Evolutionary conservation across 2,797 vertebrate species (phyloP).

Genomic region (Remorina albescens): DNA sequence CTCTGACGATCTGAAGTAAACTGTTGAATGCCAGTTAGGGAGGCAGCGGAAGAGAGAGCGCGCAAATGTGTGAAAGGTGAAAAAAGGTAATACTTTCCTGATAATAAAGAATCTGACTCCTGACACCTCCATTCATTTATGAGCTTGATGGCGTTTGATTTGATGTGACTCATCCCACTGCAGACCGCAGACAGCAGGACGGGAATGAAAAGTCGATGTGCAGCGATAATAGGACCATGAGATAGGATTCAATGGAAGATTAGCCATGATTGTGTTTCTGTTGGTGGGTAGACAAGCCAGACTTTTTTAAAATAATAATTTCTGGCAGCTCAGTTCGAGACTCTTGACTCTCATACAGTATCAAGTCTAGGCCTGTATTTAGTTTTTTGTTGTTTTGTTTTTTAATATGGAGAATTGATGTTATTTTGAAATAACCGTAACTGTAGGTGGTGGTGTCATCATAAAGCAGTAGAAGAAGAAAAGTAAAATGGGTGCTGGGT

Average conservation of each 20-base stretch:
- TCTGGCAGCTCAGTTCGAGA: constrained; percentile 7
- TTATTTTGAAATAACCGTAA: constrained; percentile 34
- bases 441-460: constrained; percentile 19
- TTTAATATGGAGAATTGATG: constrained; percentile 36
- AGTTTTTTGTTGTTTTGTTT: not conserved
- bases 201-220: constrained; percentile 61
- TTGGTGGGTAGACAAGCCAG: constrained; percentile 41
- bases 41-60: constrained; percentile 12
- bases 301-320: constrained; percentile 32
- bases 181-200: constrained; percentile 50
- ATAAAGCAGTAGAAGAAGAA: constrained; percentile 27
- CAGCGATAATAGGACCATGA: constrained; percentile 28
- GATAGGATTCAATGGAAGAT: constrained; percentile 50
- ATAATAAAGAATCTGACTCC: constrained; percentile 69
- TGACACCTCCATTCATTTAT: constrained; percentile 69
- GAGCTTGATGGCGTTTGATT: constrained; percentile 67
- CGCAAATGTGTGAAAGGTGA: constrained; percentile 36
- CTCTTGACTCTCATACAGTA: not conserved
- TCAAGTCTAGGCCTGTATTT: not conserved
- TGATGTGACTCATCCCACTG: constrained; percentile 70
- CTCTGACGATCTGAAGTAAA: constrained; percentile 55
- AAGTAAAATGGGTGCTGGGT: not conserved
- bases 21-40: constrained; percentile 34
- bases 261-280: constrained; percentile 44
- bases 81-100: constrained; percentile 63